Evolutionary conservation across 2,113 vertebrate genomes (phyloP), one percentile per base, ranked within the genome.

Genomic region (Alethe castanea): DNA sequence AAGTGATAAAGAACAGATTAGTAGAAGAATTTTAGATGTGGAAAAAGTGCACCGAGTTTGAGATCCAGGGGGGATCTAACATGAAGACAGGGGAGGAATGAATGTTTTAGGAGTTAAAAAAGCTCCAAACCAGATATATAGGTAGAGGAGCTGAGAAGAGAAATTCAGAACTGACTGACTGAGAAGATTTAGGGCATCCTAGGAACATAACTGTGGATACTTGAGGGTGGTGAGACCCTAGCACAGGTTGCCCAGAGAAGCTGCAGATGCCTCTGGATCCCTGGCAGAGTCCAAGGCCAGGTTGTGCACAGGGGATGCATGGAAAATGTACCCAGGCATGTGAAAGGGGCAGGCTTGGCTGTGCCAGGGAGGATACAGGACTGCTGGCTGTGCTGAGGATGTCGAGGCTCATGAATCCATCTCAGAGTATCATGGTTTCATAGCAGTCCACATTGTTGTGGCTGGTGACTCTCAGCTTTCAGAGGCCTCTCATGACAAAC

Each of bases 371-470:
- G 23, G 8, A 45, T 9, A 4, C 0, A 2, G 35, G 5, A 36
- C 36, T 84, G 59, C 45, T 85, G 19, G 57, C 31, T 19, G 17
- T 0, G 0, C 33, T 86, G 60, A 26, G 31, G 44, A 29, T 54
- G 23, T 19, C 0, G 0, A 60, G 26, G 29, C 5, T 26, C 9
- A 5, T 29, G 15, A 19, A n/a, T 15, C 22, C n/a, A 38, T 26
- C 26, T 44, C 50, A 47, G 25, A 31, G 44, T 47, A 12, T 26
- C 35, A 19, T 24, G 12, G 44, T 38, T 64, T 28, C 33, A 57
- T 0, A 16, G 62, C 26, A 76, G 4, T 35, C 35, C 35, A 35
- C 35, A 35, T 35, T 42, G 16, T 45, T 52, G 13, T 8, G 25
- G 20, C 18, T 83, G 78, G 33, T 42, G 72, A 33, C n/a, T 64